Base-by-base conservation (phyloP, 2,888 invertebrate species). In the Alsophila aescularia region DNA sequence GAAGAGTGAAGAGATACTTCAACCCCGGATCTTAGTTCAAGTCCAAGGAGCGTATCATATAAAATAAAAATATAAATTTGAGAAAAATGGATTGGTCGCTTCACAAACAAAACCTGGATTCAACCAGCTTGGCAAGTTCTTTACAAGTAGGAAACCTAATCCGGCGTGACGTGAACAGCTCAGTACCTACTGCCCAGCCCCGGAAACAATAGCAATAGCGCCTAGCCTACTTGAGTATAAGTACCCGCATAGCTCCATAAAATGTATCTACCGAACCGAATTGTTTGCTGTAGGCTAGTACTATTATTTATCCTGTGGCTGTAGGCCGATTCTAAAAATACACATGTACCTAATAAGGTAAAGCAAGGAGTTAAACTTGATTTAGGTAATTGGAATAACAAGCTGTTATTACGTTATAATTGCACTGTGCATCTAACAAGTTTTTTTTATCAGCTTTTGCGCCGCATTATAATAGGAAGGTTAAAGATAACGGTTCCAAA, bases 301-400 rank as follows among this genome's bases (percentile, higher is more conserved):
- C n/a, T n/a, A n/a, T n/a, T n/a, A n/a, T n/a, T n/a, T n/a, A n/a
- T n/a, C n/a, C n/a, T n/a, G n/a, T n/a, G n/a, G n/a, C n/a, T n/a
- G 29, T 29, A 18, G 16, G 15, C 18, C 16, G 31, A 31, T 27
- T 39, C 44, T 44, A 44, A 34, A 44, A 44, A 44, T 44, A 51
- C n/a, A n/a, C n/a, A n/a, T n/a, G n/a, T n/a, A n/a, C n/a, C n/a
- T 18, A 6, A 3, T 31, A 32, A n/a, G 24, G 32, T 32, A 37
- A 34, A 21, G 21, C 43, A 36, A 45, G 31, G 21, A 21, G 29
- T 29, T 18, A 34, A 24, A 39, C 32, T 27, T 42, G 5, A 43
- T 53, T 36, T 42, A 54, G 48, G 53, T 41, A 50, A 44, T 50
- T 43, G 21, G 5, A 40, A 50, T 39, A 44, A 49, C 49, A 49